phyloP scores from a whole-genome alignment of 2,797 vertebrate genomes.

The Sebastes flavidus region DNA sequence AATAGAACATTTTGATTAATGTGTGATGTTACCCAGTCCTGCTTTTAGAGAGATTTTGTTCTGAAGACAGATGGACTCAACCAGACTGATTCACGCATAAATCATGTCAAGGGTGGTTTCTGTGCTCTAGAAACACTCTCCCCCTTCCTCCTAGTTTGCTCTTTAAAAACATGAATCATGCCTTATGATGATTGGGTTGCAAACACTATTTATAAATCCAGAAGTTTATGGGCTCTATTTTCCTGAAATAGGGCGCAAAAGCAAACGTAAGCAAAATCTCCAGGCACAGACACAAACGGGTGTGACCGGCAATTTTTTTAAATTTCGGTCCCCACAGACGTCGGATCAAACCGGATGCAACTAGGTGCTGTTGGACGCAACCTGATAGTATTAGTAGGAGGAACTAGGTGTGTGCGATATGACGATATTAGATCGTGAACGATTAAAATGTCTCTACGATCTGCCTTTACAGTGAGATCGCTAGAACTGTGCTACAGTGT shows the following conservation, averaged over 20 bases:
- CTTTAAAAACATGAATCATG: background rate
- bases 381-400: background rate
- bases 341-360: background rate
- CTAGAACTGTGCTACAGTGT: too few relatives aligned
- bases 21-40: background rate
- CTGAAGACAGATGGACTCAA: background rate
- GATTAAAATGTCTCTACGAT: too few relatives aligned
- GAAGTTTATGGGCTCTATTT: background rate
- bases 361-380: too few relatives aligned
- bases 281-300: background rate
- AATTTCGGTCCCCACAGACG: background rate
- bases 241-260: background rate
- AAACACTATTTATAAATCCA: background rate
- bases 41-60: background rate
- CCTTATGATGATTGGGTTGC: background rate
- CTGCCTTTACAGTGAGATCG: too few relatives aligned
- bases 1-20: background rate
- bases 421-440: too few relatives aligned
- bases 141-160: background rate
- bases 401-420: background rate
- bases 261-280: background rate
- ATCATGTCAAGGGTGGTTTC: background rate
- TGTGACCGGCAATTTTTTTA: background rate
- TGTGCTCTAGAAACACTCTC: background rate
- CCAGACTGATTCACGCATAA: background rate